Evolutionary conservation across 2,797 vertebrate genomes (phyloP).

Genomic region (Argya squamiceps): DNA sequence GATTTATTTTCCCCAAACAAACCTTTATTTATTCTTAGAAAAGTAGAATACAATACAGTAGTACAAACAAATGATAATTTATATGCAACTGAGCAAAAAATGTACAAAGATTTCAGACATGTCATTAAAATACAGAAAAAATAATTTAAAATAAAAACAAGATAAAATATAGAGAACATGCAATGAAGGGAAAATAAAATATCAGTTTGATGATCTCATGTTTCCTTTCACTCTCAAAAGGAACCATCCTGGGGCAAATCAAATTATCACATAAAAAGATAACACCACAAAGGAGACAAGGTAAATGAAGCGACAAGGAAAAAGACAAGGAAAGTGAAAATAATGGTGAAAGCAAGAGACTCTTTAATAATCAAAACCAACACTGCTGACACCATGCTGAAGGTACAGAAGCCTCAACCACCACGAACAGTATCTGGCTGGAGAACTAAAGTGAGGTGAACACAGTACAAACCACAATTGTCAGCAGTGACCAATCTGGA

Average conservation of each 20-base stretch:
- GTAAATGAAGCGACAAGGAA: conserved; percentile 32
- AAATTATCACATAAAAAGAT: conserved; percentile 25
- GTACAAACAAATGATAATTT: conserved; percentile 69
- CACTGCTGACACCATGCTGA: not conserved
- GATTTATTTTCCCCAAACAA: conserved; percentile 53
- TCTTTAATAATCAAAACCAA: conserved; percentile 37
- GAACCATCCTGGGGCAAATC: not conserved
- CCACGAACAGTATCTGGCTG: not conserved
- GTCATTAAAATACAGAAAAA: conserved; percentile 67
- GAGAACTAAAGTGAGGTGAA: not conserved
- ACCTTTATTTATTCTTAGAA: conserved; percentile 68
- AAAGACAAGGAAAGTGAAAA: conserved; percentile 16
- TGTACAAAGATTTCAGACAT: conserved; percentile 63
- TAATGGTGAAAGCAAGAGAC: conserved; percentile 17
- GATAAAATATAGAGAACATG: conserved; percentile 65
- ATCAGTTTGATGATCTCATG: not conserved
- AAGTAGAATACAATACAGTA: conserved; percentile 64
- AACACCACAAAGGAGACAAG: conserved; percentile 1
- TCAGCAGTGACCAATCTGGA: not conserved
- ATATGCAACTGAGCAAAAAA: conserved; percentile 65
- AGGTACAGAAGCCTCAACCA: not conserved
- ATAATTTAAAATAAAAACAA: conserved; percentile 57
- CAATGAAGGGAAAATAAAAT: conserved; percentile 57
- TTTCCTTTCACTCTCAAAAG: conserved; percentile 59
- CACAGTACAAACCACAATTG: not conserved